phyloP scores from a whole-genome alignment of 2,113 vertebrate genomes.

The Scopus umbretta region DNA sequence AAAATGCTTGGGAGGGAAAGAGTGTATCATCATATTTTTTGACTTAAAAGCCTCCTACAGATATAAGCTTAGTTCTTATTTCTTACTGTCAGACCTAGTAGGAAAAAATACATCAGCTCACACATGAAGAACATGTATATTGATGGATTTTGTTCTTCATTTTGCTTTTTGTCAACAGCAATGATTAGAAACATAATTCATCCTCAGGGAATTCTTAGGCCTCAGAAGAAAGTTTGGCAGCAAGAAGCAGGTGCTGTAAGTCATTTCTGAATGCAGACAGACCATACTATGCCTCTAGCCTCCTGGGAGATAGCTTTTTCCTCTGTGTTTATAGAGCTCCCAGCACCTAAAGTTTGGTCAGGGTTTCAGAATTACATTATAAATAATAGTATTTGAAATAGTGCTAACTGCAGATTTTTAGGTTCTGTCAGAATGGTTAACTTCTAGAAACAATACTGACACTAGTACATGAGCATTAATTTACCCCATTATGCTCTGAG shows the following conservation, averaged over 20 bases:
- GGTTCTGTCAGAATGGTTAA: not conserved
- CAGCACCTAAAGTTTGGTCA: not conserved
- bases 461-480: not conserved
- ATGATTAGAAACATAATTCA: not conserved
- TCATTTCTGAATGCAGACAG: not conserved
- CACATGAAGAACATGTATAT: not conserved
- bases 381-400: not conserved
- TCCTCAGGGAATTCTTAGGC: not conserved
- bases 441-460: not conserved
- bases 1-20: not conserved
- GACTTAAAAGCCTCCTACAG: not conserved
- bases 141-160: not conserved
- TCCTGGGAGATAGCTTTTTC: not conserved
- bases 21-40: not conserved
- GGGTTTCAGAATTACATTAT: not conserved
- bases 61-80: not conserved
- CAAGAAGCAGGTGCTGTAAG: not conserved
- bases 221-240: not conserved
- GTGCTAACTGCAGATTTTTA: not conserved
- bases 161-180: not conserved
- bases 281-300: not conserved
- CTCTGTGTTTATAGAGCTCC: not conserved
- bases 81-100: not conserved
- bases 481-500: not conserved
- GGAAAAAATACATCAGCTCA: not conserved